Evolutionary conservation across 2,797 vertebrate genomes (phyloP), one percentile per base, ranked within the genome.

Genomic region (Acropternis orthonyx): DNA sequence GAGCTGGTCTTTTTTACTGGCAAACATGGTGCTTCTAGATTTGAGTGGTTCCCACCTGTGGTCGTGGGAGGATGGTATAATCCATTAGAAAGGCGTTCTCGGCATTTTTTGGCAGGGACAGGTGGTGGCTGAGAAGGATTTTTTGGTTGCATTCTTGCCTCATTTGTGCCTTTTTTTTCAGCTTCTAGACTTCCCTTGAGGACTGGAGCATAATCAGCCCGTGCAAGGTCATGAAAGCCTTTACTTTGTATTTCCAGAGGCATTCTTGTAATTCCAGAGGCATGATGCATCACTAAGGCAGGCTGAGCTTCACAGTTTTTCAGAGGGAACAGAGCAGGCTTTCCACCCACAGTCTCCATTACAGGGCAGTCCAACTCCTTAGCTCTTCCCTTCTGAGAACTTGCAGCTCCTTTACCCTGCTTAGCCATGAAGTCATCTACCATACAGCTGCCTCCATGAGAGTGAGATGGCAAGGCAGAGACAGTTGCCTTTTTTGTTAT

Each of bases 61-160:
- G 97, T 97, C 34, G 92, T 79, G 11, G 98, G 94, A 8, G 97
- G 95, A 96, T 98, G 98, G 83, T 98, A 98, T 12, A 99, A 97
- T 56, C 99, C 99, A 27, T 99, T 99, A 63, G 98, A 97, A 44
- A 99, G 98, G 82, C 99, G 98, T 92, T 99, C 99, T 96, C 98
- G 98, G 88, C 98, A 99, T 98, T 99, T 99, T 97, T 99, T 99
- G 87, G 98, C 98, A 32, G 99, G 99, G 55, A 99, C 99, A 0
- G 99, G 99, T 28, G 99, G 99, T 0, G 99, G 99, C 75, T 99
- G 98, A 10, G 98, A 98, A n/a, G 98, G 98, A 92, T 98, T 98
- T 98, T 99, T 99, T 71, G 98, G 96, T 79, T 98, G 98, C 41
- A 97, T 98, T 97, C 98, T 98, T 79, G 97, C 88, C 74, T 98